Conservation (phyloP, 2,888 invertebrate genomes). For the Habrosyne pyritoides region DNA sequence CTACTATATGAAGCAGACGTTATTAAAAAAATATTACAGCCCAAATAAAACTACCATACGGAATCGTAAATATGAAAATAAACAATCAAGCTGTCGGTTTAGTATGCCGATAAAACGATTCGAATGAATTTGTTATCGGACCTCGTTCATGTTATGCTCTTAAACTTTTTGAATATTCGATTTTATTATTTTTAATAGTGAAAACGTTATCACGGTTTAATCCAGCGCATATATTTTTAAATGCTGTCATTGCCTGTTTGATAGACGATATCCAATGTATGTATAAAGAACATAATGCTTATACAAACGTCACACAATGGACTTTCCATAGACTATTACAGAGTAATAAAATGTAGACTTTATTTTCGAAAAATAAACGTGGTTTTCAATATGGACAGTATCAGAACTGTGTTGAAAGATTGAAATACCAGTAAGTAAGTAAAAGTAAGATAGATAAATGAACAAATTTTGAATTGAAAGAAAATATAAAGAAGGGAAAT, state of each 20-base stretch:
- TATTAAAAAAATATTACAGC: not conserved
- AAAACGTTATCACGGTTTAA: not conserved
- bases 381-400: too few relatives aligned
- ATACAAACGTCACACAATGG: too few relatives aligned
- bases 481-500: too few relatives aligned
- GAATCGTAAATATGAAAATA: slow-evolving; percentile 8
- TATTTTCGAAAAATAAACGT: too few relatives aligned
- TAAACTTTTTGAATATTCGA: slow-evolving; percentile 11
- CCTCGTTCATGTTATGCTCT: slow-evolving; percentile 14
- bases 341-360: too few relatives aligned
- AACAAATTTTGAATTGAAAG: too few relatives aligned
- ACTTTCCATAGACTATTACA: too few relatives aligned
- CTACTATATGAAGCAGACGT: not conserved
- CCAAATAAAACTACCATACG: slow-evolving; percentile 8
- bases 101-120: slow-evolving; percentile 15
- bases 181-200: not conserved
- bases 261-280: not conserved
- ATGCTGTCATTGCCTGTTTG: not conserved
- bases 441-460: too few relatives aligned
- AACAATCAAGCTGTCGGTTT: slow-evolving; percentile 10
- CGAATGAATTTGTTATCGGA: slow-evolving; percentile 19
- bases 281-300: too few relatives aligned
- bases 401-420: too few relatives aligned
- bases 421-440: too few relatives aligned
- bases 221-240: not conserved